Evolutionary conservation across 2,797 vertebrate species (phyloP).

Genomic region (Pantherophis vulpinus): DNA sequence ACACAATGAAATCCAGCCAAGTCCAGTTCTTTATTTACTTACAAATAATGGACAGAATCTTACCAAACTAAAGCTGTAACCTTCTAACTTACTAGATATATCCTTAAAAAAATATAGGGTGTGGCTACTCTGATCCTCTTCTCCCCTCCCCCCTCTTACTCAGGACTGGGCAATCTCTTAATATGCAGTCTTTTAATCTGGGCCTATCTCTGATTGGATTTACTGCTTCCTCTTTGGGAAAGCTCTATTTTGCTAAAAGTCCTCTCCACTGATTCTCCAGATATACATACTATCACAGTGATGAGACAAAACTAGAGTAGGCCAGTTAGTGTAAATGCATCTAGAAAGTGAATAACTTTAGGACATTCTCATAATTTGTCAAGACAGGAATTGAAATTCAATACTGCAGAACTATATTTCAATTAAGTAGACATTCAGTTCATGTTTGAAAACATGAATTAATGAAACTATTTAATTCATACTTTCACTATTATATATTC

Average conservation of each 20-base stretch:
- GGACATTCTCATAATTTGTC: neutral
- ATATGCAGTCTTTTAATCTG: neutral
- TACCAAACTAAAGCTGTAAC: neutral
- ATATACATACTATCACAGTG: neutral
- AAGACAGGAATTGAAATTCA: neutral
- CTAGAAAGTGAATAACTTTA: neutral
- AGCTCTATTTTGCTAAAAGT: neutral
- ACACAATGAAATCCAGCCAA: neutral
- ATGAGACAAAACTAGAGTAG: neutral
- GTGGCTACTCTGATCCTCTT: neutral
- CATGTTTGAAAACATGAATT: neutral
- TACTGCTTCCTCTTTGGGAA: neutral
- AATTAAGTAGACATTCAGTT: neutral
- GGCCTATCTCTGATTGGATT: neutral
- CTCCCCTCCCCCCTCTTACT: neutral
- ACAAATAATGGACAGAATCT: neutral
- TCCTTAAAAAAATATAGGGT: neutral
- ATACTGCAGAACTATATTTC: neutral
- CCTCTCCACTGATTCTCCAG: neutral
- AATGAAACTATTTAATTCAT: too few relatives aligned
- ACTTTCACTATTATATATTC: too few relatives aligned
- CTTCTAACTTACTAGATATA: neutral
- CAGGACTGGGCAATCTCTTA: neutral
- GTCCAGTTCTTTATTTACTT: neutral
- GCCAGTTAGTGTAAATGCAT: neutral